These are phyloP conservation scores for Malurus cyaneus DNA, from an alignment of 2,113 vertebrate species.

Conservation along the genomic window DNA sequence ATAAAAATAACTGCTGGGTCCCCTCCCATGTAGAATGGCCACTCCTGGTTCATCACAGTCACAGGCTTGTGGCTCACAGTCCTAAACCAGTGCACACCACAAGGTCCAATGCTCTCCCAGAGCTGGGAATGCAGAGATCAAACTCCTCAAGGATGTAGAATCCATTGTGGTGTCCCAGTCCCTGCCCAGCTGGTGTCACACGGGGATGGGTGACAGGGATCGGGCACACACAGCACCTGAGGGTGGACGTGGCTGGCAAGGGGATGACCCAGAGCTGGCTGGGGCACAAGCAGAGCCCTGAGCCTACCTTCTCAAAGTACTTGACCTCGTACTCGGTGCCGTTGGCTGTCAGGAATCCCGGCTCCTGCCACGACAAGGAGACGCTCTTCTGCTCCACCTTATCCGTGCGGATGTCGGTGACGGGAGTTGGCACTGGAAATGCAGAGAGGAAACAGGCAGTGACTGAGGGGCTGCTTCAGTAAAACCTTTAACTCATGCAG, in stretches of 20 bases:
- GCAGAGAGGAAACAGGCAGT: neutral
- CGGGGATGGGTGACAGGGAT: neutral
- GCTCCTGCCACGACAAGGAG: conserved; percentile 87
- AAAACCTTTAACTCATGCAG: neutral
- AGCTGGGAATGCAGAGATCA: neutral
- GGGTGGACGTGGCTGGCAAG: neutral
- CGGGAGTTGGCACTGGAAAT: conserved; percentile 75
- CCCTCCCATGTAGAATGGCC: neutral
- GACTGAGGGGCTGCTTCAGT: neutral
- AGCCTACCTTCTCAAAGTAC: conserved; percentile 92
- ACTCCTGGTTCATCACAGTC: neutral
- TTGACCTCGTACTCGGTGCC: conserved; percentile 91
- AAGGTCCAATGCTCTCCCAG: neutral
- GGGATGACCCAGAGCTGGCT: accelerated
- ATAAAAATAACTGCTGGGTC: neutral
- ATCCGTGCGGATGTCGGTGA: conserved; percentile 85
- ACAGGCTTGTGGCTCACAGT: neutral
- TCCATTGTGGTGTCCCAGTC: neutral
- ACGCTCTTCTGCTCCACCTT: conserved; percentile 89
- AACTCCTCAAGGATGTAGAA: neutral
- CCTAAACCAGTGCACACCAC: neutral
- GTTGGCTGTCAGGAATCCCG: conserved; percentile 71
- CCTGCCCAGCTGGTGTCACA: neutral
- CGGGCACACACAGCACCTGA: neutral
- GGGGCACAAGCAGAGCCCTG: neutral